phyloP scores from a whole-genome alignment of 2,113 vertebrate genomes.

The Petaurus breviceps region DNA sequence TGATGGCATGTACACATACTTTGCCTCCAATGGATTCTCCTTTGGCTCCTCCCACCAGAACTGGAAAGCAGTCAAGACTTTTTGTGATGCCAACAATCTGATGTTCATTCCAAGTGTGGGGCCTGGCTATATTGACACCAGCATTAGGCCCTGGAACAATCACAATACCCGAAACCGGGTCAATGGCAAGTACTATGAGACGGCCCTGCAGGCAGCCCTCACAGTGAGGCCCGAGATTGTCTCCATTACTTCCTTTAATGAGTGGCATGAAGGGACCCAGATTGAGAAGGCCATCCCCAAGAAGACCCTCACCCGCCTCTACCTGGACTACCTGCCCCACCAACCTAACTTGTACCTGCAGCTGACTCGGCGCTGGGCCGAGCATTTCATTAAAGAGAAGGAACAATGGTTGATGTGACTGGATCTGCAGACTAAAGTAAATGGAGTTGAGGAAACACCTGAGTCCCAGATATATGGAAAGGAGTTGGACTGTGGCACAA shows the following conservation, averaged over 20 bases:
- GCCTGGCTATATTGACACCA: slow-evolving; percentile 91
- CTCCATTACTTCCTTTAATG: slow-evolving; percentile 93
- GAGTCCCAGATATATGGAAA: not conserved
- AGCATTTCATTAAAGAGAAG: slow-evolving; percentile 93
- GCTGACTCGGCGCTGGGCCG: slow-evolving; percentile 92
- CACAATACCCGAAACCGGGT: slow-evolving; percentile 93
- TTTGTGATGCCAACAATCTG: slow-evolving; percentile 91
- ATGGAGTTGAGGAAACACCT: not conserved
- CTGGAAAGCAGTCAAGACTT: slow-evolving; percentile 92
- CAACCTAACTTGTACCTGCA: slow-evolving; percentile 88
- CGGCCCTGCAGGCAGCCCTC: slow-evolving; percentile 90
- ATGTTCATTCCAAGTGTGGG: slow-evolving; percentile 93
- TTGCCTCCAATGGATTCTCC: slow-evolving; percentile 94
- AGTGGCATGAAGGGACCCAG: slow-evolving; percentile 95
- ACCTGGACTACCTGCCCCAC: slow-evolving; percentile 91
- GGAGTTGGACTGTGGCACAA: not conserved
- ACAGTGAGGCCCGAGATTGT: slow-evolving; percentile 90
- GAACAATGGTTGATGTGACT: slow-evolving; percentile 93
- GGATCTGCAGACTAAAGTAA: not conserved
- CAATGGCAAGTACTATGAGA: slow-evolving; percentile 94
- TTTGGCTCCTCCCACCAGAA: slow-evolving; percentile 95
- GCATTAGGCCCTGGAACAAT: slow-evolving; percentile 93
- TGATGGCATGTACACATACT: slow-evolving; percentile 93
- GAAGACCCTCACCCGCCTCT: slow-evolving; percentile 89
- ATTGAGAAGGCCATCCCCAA: slow-evolving; percentile 91